phyloP scores from a whole-genome alignment of 2,888 invertebrate genomes.

The Latrodectus hesperus region DNA sequence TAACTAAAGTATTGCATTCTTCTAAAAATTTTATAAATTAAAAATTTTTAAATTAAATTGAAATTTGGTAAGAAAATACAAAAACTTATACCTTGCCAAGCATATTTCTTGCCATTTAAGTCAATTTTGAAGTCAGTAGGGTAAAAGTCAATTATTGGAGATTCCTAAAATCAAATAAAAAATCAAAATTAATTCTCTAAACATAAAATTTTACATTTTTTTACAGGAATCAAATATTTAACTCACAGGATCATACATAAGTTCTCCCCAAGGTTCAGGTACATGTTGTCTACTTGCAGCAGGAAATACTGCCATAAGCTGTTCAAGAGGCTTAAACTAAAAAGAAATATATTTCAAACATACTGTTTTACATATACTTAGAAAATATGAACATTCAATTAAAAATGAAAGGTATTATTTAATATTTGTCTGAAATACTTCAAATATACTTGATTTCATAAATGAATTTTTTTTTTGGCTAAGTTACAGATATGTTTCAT shows the following conservation, averaged over 20 bases:
- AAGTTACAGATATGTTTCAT: no score
- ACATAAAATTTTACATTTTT: neutral
- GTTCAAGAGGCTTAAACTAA: constrained; percentile 96
- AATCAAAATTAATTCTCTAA: neutral
- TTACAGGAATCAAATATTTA: neutral
- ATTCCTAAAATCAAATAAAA: constrained; percentile 79
- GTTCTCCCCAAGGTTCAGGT: constrained; percentile 91
- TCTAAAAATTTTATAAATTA: neutral
- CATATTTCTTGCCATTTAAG: constrained; percentile 98
- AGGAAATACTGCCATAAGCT: constrained; percentile 99
- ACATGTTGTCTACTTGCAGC: constrained; percentile 96
- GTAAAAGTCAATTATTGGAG: constrained; percentile 98
- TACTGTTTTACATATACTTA: neutral
- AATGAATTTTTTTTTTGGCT: no score
- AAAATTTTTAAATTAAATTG: neutral
- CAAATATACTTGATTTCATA: no score
- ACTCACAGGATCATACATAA: constrained; percentile 93
- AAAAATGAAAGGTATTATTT: neutral
- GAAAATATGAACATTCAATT: neutral
- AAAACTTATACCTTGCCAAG: constrained; percentile 86
- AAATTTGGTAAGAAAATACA: neutral
- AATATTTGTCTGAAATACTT: neutral
- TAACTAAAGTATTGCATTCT: neutral
- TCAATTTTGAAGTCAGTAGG: constrained; percentile 96
- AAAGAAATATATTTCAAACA: constrained; percentile 70